Evolutionary conservation across 2,113 vertebrate genomes (phyloP).

Genomic region (Charina bottae): DNA sequence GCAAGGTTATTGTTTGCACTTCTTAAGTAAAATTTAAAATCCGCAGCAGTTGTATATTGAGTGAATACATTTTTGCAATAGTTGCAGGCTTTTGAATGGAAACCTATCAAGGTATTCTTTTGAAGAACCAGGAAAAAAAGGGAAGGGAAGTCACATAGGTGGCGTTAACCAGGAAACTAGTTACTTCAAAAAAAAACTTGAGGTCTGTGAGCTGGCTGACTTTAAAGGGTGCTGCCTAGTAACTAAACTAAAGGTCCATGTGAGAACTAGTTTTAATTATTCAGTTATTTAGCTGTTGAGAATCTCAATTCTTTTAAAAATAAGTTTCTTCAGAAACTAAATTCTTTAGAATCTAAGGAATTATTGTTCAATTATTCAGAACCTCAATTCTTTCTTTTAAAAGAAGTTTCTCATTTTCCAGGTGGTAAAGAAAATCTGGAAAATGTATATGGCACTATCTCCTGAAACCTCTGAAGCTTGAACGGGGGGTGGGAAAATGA

Average conservation of each 20-base stretch:
- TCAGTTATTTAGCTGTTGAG: not conserved
- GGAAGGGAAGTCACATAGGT: not conserved
- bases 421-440: not conserved
- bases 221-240: not conserved
- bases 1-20: not conserved
- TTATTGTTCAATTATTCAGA: too few species aligned
- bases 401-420: not conserved
- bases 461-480: not conserved
- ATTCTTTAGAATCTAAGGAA: too few species aligned
- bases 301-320: not conserved
- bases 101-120: not conserved
- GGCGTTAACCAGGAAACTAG: not conserved
- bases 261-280: not conserved
- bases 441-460: not conserved
- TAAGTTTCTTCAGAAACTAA: too few species aligned
- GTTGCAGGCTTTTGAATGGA: not conserved
- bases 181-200: not conserved
- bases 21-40: not conserved
- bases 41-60: not conserved
- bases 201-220: not conserved
- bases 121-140: not conserved
- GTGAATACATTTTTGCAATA: not conserved
- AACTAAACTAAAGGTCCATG: not conserved
- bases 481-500: not conserved
- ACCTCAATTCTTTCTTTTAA: too few species aligned